phyloP scores from a whole-genome alignment of 2,113 vertebrate species.

The Daphoenositta chrysoptera region DNA sequence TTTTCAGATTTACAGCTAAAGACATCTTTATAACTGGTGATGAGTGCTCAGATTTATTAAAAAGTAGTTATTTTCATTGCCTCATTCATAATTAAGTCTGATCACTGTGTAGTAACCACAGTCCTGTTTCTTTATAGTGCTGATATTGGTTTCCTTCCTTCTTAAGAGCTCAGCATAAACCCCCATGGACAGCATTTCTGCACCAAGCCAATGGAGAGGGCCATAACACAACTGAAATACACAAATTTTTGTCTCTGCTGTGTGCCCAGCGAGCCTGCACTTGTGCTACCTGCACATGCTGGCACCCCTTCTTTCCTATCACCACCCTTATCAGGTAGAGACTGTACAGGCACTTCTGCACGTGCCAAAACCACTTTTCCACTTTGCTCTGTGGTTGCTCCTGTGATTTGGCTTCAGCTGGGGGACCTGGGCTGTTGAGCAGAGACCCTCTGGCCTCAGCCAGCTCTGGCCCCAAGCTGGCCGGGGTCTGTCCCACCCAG shows the following conservation, averaged over 20 bases:
- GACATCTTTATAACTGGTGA: background rate
- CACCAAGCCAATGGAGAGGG: background rate
- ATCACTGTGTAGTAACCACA: background rate
- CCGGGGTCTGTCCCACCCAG: background rate
- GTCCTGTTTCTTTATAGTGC: background rate
- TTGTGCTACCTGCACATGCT: background rate
- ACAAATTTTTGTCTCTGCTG: background rate
- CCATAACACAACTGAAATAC: background rate
- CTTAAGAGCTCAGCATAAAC: background rate
- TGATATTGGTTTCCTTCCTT: background rate
- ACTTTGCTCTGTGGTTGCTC: background rate
- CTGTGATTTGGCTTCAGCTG: rapidly evolving
- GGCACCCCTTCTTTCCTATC: background rate
- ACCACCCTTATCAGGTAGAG: background rate
- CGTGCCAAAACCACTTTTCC: background rate
- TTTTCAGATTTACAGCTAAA: background rate
- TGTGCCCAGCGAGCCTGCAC: background rate
- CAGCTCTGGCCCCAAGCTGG: background rate
- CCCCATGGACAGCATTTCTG: background rate
- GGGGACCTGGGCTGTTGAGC: background rate
- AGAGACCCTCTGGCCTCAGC: rapidly evolving
- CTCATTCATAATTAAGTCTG: background rate
- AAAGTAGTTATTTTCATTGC: background rate
- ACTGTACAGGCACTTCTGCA: background rate
- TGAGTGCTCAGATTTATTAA: background rate